Evolutionary conservation across 2,888 invertebrate genomes (phyloP), one percentile per base, ranked within the genome.

Genomic region (Acrocyrtus sp.): DNA sequence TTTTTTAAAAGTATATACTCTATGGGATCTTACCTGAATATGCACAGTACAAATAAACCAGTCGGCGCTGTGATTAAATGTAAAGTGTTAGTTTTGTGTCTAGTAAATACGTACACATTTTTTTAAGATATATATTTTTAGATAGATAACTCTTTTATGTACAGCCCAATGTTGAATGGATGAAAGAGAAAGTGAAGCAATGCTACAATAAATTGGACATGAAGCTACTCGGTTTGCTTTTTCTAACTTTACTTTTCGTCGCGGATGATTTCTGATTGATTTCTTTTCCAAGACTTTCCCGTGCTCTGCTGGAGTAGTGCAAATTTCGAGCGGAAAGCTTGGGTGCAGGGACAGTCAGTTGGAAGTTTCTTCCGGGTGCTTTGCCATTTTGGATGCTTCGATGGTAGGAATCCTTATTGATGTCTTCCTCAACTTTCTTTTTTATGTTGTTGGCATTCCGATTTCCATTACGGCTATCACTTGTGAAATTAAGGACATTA

Each of bases 171-270:
- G 12, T n/a, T 21, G 47, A 19, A 39, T 50, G 41, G 34, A 15
- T 54, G 19, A 6, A 4, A 21, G n/a, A 15, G 34, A 17, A 22
- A 24, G 34, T 19, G 43, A 8, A 53, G 58, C 5, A 41, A 12
- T 69, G 69, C 69, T 69, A 69, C 69, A 69, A 50, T 29, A 69
- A 47, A 56, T 56, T 69, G 19, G 62, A 26, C 69, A 61, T 62
- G 41, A 54, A 2, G 43, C 53, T 62, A 43, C 50, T 53, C 17
- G 39, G 47, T 48, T 62, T 69, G 43, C 56, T 62, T 56, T 48
- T 69, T 43, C 69, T 69, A 47, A 24, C 24, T 34, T 56, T 51
- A 39, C 29, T n/a, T n/a, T n/a, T n/a, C 54, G 26, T 47, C 61
- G 21, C 26, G 29, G 39, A 47, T 15, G 19, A 34, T 10, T 17